These are phyloP conservation scores for Phenganax marumi DNA, from an alignment of 92 coral and sea anemone species.

Conservation along the genomic window DNA sequence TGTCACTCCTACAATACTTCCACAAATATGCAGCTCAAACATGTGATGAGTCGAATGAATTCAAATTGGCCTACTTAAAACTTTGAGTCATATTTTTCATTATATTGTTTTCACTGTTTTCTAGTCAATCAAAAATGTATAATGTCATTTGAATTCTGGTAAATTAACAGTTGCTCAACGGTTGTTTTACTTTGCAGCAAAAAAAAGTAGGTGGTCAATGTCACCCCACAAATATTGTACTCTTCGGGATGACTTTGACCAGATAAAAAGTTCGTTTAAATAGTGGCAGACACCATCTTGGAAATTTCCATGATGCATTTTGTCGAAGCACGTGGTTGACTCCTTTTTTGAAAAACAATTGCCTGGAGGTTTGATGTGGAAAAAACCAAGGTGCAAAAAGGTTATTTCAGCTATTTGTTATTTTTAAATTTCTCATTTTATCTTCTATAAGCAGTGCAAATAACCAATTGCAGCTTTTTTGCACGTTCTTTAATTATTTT, in stretches of 20 bases:
- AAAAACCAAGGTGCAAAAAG: conserved; percentile 4
- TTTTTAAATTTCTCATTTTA: too few species aligned
- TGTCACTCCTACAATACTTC: neutral
- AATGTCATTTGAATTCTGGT: neutral
- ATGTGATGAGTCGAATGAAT: neutral
- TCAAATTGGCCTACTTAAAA: neutral
- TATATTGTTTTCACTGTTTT: neutral
- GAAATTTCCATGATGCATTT: conserved; percentile 8
- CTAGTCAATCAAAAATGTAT: neutral
- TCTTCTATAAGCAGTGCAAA: too few species aligned
- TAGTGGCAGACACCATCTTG: neutral
- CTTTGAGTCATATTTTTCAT: neutral
- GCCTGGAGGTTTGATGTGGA: neutral
- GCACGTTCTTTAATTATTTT: neutral
- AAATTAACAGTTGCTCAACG: neutral
- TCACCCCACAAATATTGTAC: conserved; percentile 12
- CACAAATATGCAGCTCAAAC: neutral
- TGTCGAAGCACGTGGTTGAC: conserved; percentile 1
- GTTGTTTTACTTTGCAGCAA: neutral
- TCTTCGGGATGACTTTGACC: conserved; percentile 6
- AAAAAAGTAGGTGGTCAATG: conserved; percentile 23
- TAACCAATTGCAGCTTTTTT: neutral
- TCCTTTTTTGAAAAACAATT: neutral
- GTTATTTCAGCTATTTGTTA: neutral
- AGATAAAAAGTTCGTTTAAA: neutral